phyloP scores from a whole-genome alignment of 2,888 invertebrate species.

The Liposcelis brunnea region DNA sequence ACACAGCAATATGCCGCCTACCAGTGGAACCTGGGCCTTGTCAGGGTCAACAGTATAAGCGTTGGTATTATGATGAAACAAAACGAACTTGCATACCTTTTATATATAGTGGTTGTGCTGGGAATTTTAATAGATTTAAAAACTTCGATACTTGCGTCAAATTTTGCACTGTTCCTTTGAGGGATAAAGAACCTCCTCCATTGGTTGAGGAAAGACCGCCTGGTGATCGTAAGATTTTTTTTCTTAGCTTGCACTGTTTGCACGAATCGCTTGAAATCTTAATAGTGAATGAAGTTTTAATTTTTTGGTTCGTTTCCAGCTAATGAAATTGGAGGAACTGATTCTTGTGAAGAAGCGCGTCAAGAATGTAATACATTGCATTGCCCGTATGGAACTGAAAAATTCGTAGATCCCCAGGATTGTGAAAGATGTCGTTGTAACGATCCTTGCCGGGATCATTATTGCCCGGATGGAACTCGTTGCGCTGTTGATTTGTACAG shows the following conservation, averaged over 20 bases:
- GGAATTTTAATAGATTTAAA: slow-evolving; percentile 71
- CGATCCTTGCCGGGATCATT: slow-evolving; percentile 47
- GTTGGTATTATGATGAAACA: slow-evolving; percentile 56
- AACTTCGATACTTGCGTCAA: slow-evolving; percentile 32
- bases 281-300: background rate
- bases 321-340: slow-evolving; percentile 16
- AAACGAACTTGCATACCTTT: slow-evolving; percentile 58
- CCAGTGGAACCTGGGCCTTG: slow-evolving; percentile 46
- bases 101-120: slow-evolving; percentile 73
- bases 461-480: slow-evolving; percentile 43
- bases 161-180: slow-evolving; percentile 21
- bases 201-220: background rate
- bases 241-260: background rate
- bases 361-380: slow-evolving; percentile 43
- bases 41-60: slow-evolving; percentile 24
- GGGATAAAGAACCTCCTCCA: background rate
- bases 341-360: slow-evolving; percentile 36
- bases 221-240: background rate
- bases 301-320: slow-evolving; percentile 5
- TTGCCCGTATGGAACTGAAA: slow-evolving; percentile 56
- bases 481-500: slow-evolving; percentile 47
- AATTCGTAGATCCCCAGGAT: slow-evolving; percentile 37
- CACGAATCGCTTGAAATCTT: too few relatives aligned
- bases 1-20: slow-evolving; percentile 42
- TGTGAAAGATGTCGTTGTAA: slow-evolving; percentile 58